These are phyloP conservation scores for Discoglossus pictus DNA, from an alignment of 2,797 vertebrate species.

Conservation along the genomic window DNA sequence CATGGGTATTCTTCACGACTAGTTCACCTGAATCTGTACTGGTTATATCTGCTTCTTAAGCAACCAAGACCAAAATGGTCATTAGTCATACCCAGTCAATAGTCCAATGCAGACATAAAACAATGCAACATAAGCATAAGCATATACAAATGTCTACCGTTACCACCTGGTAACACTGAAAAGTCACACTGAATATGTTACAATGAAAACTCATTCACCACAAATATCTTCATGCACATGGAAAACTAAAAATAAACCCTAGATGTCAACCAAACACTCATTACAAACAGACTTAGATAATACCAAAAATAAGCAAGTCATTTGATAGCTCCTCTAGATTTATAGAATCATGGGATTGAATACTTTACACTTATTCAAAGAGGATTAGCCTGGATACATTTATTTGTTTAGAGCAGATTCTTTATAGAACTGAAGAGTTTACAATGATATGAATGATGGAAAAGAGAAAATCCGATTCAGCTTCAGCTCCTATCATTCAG, in stretches of 20 bases:
- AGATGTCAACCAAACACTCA: slow-evolving; percentile 62
- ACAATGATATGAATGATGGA: slow-evolving; percentile 60
- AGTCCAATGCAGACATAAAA: too few species aligned
- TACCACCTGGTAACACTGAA: too few species aligned
- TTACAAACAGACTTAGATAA: slow-evolving; percentile 65
- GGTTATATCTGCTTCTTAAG: too few species aligned
- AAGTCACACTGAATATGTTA: background rate
- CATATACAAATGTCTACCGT: too few species aligned
- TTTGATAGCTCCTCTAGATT: slow-evolving; percentile 68
- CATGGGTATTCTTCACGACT: too few species aligned
- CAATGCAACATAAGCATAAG: too few species aligned
- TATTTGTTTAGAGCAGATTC: slow-evolving; percentile 69
- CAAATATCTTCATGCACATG: slow-evolving; percentile 13
- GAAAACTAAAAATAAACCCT: too few species aligned
- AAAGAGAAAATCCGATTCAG: slow-evolving; percentile 66
- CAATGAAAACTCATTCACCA: slow-evolving; percentile 3
- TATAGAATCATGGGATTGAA: slow-evolving; percentile 68
- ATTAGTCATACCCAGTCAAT: too few species aligned
- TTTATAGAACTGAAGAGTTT: slow-evolving; percentile 68
- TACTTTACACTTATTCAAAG: slow-evolving; percentile 70
- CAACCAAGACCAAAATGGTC: too few species aligned
- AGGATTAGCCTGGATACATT: slow-evolving; percentile 69
- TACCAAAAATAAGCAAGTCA: slow-evolving; percentile 65
- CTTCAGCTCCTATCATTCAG: slow-evolving; percentile 64
- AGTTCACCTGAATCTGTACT: too few species aligned